Evolutionary conservation across 2,113 vertebrate species (phyloP).

Genomic region (Sigmodon hispidus): DNA sequence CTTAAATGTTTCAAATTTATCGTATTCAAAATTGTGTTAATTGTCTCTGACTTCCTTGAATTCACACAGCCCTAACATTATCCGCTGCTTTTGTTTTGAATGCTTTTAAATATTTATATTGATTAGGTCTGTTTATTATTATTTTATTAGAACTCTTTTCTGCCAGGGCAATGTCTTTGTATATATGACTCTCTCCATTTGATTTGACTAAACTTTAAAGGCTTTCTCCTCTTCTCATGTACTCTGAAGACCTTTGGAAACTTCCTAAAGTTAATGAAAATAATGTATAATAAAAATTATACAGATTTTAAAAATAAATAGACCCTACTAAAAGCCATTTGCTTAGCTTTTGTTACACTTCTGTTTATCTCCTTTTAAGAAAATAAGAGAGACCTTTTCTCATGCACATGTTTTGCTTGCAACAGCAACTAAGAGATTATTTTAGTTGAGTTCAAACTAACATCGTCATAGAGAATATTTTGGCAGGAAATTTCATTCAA

Average conservation of each 20-base stretch:
- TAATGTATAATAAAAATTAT: neutral
- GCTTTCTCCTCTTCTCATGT: neutral
- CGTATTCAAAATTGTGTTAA: conserved; percentile 22
- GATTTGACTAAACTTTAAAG: neutral
- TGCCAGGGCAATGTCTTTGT: neutral
- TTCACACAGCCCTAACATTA: neutral
- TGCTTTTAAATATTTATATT: conserved; percentile 39
- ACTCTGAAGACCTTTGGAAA: conserved; percentile 1
- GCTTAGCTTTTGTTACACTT: neutral
- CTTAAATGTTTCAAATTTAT: conserved; percentile 20
- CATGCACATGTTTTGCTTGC: neutral
- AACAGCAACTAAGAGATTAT: neutral
- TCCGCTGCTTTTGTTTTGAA: neutral
- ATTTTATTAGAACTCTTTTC: neutral
- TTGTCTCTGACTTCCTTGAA: conserved; percentile 28
- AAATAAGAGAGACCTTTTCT: neutral
- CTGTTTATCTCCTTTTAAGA: conserved; percentile 35
- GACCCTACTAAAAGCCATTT: neutral
- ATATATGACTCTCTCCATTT: neutral
- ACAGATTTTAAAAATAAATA: conserved; percentile 36
- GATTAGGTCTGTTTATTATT: conserved; percentile 7
- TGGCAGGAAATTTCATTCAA: neutral
- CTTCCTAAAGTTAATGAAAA: conserved; percentile 18
- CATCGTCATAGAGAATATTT: neutral
- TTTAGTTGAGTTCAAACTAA: neutral